Conservation (phyloP, 1,140 invertebrate species). For the Venustaconcha ellipsiformis region DNA sequence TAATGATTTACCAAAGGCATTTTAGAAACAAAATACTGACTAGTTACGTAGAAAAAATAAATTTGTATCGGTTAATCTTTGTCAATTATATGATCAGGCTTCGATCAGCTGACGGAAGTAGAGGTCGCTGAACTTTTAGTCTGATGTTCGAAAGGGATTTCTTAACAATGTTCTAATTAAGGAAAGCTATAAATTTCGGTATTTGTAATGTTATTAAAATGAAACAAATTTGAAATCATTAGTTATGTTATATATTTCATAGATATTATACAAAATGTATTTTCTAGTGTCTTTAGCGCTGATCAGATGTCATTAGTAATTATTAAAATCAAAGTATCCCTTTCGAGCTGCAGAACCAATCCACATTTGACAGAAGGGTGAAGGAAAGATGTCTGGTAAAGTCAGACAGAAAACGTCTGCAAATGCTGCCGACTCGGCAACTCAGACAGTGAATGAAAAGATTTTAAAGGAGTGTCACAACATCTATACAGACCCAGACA, state of each 20-base stretch:
- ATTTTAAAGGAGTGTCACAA: conserved; percentile 74
- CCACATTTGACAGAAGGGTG: conserved; percentile 41
- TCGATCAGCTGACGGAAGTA: conserved; percentile 66
- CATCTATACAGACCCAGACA: conserved; percentile 73
- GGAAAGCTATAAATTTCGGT: too few relatives aligned
- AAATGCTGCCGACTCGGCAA: conserved; percentile 70
- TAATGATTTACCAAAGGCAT: too few relatives aligned
- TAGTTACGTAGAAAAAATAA: too few relatives aligned
- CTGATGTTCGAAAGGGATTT: conserved; percentile 34
- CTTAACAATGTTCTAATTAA: neutral
- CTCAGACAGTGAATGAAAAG: conserved; percentile 72
- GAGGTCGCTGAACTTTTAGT: conserved; percentile 43
- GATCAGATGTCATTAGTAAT: too few relatives aligned
- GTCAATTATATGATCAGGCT: conserved; percentile 46
- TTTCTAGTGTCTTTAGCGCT: too few relatives aligned
- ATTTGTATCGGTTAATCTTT: conserved; percentile 16
- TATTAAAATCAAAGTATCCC: too few relatives aligned
- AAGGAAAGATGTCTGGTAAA: conserved; percentile 69
- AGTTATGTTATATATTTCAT: too few relatives aligned
- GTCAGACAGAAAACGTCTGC: conserved; percentile 68
- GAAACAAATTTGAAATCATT: too few relatives aligned
- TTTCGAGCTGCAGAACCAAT: too few relatives aligned
- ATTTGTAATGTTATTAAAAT: too few relatives aligned
- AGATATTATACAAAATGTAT: too few relatives aligned
- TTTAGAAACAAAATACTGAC: too few relatives aligned